phyloP scores from a whole-genome alignment of 2,113 vertebrate genomes.

The Xenus cinereus region DNA sequence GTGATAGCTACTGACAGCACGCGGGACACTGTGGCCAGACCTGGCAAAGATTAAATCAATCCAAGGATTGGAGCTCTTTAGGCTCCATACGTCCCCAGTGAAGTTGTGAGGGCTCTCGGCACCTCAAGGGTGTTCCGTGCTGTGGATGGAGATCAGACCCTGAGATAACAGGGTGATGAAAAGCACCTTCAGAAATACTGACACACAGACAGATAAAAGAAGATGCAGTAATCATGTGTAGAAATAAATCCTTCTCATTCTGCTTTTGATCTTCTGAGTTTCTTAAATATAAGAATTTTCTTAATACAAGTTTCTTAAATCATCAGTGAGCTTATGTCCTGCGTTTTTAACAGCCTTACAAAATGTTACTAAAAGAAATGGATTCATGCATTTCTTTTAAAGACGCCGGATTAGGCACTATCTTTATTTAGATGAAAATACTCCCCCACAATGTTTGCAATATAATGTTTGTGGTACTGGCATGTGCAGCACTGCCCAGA shows the following conservation, averaged over 20 bases:
- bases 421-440: background rate
- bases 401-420: background rate
- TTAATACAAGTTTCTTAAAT: background rate
- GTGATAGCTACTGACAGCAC: background rate
- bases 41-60: background rate
- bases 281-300: background rate
- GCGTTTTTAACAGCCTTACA: background rate
- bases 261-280: conserved; percentile 34
- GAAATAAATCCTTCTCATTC: conserved; percentile 3
- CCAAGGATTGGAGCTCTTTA: background rate
- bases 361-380: background rate
- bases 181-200: conserved; percentile 12
- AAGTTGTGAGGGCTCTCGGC: background rate
- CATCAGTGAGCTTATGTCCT: background rate
- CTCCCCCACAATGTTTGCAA: background rate
- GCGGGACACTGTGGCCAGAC: background rate
- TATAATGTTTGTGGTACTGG: background rate
- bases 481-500: background rate
- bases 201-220: conserved; percentile 21
- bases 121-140: background rate
- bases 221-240: background rate
- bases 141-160: background rate
- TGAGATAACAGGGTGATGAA: background rate
- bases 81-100: background rate
- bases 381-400: background rate